A percentile compares a stretch with the other conserved stretches of the same genome.
phyloP scores from a whole-genome alignment of 1,140 invertebrate species.

The Leptinotarsa undecemlineata region DNA sequence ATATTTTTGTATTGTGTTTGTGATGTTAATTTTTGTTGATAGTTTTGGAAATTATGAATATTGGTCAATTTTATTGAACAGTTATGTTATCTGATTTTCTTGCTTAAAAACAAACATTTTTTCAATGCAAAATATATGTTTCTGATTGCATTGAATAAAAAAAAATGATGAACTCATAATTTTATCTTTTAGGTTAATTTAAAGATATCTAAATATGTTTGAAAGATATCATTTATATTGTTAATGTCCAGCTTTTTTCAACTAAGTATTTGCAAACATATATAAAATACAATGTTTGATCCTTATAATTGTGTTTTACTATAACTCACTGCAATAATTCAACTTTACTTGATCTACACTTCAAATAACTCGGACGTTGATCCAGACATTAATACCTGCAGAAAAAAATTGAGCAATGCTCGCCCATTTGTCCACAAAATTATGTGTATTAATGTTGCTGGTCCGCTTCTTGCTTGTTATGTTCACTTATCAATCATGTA shows the following conservation, averaged over 20 bases:
- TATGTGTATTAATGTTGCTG: too few relatives aligned
- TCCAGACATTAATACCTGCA: too few relatives aligned
- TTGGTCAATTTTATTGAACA: not conserved
- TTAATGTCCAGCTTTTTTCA: conserved; percentile 32
- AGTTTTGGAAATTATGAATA: not conserved
- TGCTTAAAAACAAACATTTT: not conserved
- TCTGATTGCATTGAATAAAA: conserved; percentile 14
- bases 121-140: conserved; percentile 17
- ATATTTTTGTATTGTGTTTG: conserved; percentile 28
- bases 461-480: too few relatives aligned
- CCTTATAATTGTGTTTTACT: not conserved
- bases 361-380: too few relatives aligned
- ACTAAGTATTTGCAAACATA: conserved; percentile 18
- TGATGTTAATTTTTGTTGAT: conserved; percentile 13
- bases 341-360: not conserved
- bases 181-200: conserved; percentile 38
- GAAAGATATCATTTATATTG: conserved; percentile 33
- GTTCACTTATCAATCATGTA: too few relatives aligned
- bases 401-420: too few relatives aligned
- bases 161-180: not conserved
- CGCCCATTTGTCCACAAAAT: too few relatives aligned
- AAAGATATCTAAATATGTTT: conserved; percentile 43
- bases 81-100: not conserved
- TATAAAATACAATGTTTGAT: conserved; percentile 27
- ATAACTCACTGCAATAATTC: not conserved